These are phyloP conservation scores for Intellagama lesueurii DNA, from an alignment of 2,797 vertebrate genomes.

Conservation along the genomic window DNA sequence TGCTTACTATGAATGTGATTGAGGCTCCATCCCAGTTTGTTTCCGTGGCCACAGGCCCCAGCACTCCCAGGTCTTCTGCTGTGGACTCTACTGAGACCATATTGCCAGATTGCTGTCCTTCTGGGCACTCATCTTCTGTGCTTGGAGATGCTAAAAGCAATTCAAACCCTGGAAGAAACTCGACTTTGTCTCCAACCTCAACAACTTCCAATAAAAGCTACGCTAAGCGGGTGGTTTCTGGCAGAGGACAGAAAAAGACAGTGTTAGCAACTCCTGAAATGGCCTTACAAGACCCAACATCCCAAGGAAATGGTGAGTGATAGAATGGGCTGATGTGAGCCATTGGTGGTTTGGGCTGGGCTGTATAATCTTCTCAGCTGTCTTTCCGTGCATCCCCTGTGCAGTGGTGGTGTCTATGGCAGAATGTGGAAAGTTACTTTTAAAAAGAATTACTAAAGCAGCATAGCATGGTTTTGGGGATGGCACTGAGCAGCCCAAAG, in stretches of 20 bases:
- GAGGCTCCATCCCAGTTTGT: conserved; percentile 31
- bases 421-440: not conserved
- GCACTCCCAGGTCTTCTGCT: conserved; percentile 31
- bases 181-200: not conserved
- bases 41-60: conserved; percentile 8
- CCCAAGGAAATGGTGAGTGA: conserved; percentile 57
- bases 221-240: not conserved
- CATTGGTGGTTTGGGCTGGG: not conserved
- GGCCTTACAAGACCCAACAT: conserved; percentile 6
- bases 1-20: conserved; percentile 48
- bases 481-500: not conserved
- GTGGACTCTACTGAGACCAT: conserved; percentile 24
- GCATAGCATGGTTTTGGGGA: not conserved
- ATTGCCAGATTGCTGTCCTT: not conserved
- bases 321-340: not conserved
- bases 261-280: conserved; percentile 26
- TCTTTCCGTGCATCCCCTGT: not conserved
- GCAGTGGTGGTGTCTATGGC: not conserved
- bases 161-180: conserved; percentile 12
- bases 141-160: conserved; percentile 25
- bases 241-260: not conserved
- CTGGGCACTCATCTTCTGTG: conserved; percentile 17
- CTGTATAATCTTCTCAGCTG: not conserved
- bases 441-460: not conserved
- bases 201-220: conserved; percentile 39